phyloP scores from a whole-genome alignment of 2,113 vertebrate species.

The Laterallus jamaicensis region DNA sequence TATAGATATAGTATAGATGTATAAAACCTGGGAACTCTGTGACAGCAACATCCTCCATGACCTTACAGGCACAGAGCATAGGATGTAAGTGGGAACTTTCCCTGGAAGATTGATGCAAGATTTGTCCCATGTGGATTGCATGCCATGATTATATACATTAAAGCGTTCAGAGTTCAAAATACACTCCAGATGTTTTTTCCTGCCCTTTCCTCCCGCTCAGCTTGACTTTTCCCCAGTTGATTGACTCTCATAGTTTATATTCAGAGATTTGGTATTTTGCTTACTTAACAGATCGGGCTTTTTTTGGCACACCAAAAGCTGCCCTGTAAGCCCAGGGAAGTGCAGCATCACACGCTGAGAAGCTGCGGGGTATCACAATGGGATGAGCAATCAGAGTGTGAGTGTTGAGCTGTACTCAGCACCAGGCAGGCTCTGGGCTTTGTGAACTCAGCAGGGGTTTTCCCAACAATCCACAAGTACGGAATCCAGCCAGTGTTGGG shows the following conservation, averaged over 20 bases:
- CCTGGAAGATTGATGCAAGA: neutral
- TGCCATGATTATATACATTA: slow-evolving; percentile 2
- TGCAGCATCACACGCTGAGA: neutral
- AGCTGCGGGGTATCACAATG: neutral
- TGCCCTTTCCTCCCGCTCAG: slow-evolving; percentile 28
- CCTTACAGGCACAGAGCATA: neutral
- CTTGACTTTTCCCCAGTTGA: neutral
- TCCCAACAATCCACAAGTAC: neutral
- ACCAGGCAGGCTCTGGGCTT: neutral
- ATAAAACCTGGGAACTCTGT: slow-evolving; percentile 12
- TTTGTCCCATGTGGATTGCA: neutral
- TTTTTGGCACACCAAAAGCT: neutral
- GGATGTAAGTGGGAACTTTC: slow-evolving; percentile 15
- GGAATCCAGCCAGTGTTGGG: neutral
- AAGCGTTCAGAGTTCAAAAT: slow-evolving; percentile 3
- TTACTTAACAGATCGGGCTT: neutral
- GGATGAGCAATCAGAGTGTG: neutral
- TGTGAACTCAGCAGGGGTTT: slow-evolving; percentile 12
- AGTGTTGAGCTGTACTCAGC: neutral
- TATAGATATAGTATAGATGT: neutral
- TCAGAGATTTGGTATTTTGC: neutral
- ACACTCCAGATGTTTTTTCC: slow-evolving; percentile 35
- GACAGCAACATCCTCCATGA: neutral
- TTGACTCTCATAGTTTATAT: neutral
- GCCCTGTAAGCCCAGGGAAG: neutral